phyloP scores from a whole-genome alignment of 1,140 invertebrate genomes.

The Sinella curviseta region DNA sequence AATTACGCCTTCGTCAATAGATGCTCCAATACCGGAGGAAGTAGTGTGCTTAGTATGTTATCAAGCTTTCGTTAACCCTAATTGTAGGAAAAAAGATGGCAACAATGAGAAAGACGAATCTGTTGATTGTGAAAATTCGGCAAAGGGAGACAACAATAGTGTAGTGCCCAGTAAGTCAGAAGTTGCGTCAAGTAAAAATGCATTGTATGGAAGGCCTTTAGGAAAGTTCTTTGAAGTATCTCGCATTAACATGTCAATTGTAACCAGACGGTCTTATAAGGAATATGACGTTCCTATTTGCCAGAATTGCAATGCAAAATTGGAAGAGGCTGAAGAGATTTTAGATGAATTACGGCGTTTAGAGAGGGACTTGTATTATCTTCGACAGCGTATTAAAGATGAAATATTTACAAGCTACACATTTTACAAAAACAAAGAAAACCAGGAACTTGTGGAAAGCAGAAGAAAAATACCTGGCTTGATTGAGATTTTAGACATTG shows the following conservation, averaged over 20 bases:
- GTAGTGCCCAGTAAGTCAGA: too few relatives aligned
- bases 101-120: neutral
- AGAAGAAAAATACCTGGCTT: neutral
- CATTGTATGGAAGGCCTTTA: neutral
- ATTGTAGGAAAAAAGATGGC: neutral
- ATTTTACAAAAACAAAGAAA: neutral
- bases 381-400: constrained; percentile 2
- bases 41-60: constrained; percentile 1
- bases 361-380: neutral
- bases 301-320: neutral
- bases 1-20: too few relatives aligned
- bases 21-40: neutral
- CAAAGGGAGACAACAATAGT: neutral
- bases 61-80: neutral
- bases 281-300: constrained; percentile 32
- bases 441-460: neutral
- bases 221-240: neutral
- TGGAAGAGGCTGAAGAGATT: constrained; percentile 9
- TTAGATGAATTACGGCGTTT: constrained; percentile 21
- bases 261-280: constrained; percentile 4
- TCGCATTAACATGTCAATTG: neutral
- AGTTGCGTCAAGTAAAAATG: neutral
- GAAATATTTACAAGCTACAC: neutral
- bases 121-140: neutral
- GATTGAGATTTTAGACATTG: neutral